These are phyloP conservation scores for Loxodonta africana DNA, from an alignment of 2,113 vertebrate genomes.

Conservation along the genomic window DNA sequence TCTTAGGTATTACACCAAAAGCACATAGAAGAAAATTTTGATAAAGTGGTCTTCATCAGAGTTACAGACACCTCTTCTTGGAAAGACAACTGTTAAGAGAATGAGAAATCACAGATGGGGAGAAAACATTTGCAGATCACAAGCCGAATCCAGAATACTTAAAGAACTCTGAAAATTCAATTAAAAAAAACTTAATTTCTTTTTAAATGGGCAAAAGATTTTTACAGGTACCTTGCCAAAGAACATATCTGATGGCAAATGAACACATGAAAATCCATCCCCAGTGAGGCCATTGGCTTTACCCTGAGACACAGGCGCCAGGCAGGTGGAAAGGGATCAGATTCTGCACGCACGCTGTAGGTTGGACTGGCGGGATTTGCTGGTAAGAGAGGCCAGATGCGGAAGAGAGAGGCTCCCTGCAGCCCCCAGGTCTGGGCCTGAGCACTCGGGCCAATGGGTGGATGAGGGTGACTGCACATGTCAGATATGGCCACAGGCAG, in stretches of 20 bases:
- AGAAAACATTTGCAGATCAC: background rate
- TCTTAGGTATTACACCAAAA: background rate
- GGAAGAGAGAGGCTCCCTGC: background rate
- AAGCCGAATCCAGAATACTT: background rate
- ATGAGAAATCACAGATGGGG: background rate
- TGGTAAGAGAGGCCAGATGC: background rate
- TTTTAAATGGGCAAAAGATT: background rate
- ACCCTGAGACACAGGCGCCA: background rate
- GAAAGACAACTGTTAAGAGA: background rate
- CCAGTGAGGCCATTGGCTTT: background rate
- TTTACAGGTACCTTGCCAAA: background rate
- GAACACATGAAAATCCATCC: background rate
- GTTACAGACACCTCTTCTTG: background rate
- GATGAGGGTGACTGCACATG: background rate
- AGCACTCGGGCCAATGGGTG: background rate
- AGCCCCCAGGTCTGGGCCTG: background rate
- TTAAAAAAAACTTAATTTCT: background rate
- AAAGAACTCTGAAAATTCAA: background rate
- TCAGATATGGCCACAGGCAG: background rate
- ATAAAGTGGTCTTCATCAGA: background rate
- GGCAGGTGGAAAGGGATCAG: background rate
- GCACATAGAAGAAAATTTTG: background rate
- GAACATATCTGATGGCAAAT: background rate
- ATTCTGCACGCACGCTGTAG: background rate
- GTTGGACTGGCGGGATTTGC: background rate